A percentile compares a stretch with the other conserved stretches of the same genome.
Evolutionary conservation across 2,113 vertebrate species (phyloP).

Genomic region (Tupaia tana): DNA sequence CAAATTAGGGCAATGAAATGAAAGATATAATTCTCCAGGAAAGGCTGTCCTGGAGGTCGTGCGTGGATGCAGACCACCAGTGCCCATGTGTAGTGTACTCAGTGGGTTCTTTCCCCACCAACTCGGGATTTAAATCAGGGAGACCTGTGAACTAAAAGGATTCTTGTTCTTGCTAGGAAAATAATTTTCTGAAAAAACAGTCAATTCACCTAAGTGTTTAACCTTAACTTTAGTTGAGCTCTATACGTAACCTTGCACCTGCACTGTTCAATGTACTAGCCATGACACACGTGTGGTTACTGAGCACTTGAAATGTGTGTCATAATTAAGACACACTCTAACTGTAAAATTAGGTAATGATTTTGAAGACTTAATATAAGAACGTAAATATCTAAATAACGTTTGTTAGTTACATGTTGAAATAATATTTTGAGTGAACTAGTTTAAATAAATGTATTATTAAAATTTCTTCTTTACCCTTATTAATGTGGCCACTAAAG

Average conservation of each 20-base stretch:
- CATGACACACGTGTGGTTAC: background rate
- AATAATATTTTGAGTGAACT: background rate
- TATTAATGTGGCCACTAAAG: background rate
- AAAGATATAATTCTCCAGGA: background rate
- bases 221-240: background rate
- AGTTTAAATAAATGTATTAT: background rate
- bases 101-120: background rate
- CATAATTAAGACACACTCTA: background rate
- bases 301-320: background rate
- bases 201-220: background rate
- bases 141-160: background rate
- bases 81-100: background rate
- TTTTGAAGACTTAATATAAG: background rate
- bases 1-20: background rate
- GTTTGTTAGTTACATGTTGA: background rate
- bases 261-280: background rate
- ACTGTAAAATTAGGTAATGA: background rate
- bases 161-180: background rate
- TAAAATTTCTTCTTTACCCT: background rate
- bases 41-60: background rate
- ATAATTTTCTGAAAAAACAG: slow-evolving; percentile 6
- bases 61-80: background rate
- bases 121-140: background rate
- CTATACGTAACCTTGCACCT: background rate
- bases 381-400: background rate